Base-by-base conservation (phyloP, 2,797 vertebrate genomes). In the Poeciliopsis paucimaculata region DNA sequence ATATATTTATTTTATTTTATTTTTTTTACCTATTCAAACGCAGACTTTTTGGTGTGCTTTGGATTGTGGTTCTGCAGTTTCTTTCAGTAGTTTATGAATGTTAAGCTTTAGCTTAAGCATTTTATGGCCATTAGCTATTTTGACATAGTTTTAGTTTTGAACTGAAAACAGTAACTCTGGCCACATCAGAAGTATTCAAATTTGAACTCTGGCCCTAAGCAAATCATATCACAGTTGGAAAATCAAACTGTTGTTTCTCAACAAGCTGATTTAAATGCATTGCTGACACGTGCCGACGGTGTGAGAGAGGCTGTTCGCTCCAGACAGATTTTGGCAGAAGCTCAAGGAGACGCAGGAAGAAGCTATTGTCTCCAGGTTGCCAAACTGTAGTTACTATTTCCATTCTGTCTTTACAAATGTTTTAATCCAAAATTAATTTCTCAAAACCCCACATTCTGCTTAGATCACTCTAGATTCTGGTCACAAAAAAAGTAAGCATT, bases 391-490 rank as follows among this genome's bases (percentile, higher is more conserved):
- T 55, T 43, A 26, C 23, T 55, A 39, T 0, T 64, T 87, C 81
- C 53, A 39, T 39, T 8, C 39, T 57, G 71, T 72, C 53, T 84
- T 77, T 73, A 82, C 77, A 77, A 72, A 76, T 79, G 64, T 72
- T 86, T 88, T 90, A 94, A 91, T 92, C 88, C 82, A 53, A 11
- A 34, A 84, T 70, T 88, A 89, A 94, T 91, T 87, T 55, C 78
- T 82, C 31, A 34, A 12, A 39, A 85, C 73, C 47, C 51, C 39
- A 77, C 70, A 82, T 89, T 75, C 68, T 28, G 34, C 10, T 20
- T 1, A n/a, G 23, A 84, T 82, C 76, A 41, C 76, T 79, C 84
- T 20, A 72, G 76, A 66, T 80, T 62, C 73, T 62, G 5, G 43
- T 80, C 71, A 76, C 53, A 77, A 15, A n/a, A 11, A 79, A 76